A percentile compares a stretch with the other conserved stretches of the same genome.
Evolutionary conservation across 2,797 vertebrate species (phyloP).

Genomic region (Poecilia picta): DNA sequence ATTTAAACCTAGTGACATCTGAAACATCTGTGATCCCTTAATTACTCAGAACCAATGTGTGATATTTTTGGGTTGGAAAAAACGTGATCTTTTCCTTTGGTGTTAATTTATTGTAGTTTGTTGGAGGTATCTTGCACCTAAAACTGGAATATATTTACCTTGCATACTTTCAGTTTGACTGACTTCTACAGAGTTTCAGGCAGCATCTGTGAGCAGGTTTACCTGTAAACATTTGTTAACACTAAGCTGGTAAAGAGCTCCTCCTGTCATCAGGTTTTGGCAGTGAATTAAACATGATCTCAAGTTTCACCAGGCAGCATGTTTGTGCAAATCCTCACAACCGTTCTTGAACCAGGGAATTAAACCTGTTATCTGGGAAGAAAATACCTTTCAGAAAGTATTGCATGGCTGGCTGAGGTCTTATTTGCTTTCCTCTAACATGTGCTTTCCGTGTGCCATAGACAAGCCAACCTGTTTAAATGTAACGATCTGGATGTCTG

Average conservation of each 20-base stretch:
- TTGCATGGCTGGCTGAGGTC: constrained; percentile 48
- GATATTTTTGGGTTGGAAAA: background rate
- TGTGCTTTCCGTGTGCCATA: constrained; percentile 16
- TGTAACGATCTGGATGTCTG: constrained; percentile 56
- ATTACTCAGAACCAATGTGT: background rate
- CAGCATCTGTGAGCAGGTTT: background rate
- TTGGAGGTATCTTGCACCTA: background rate
- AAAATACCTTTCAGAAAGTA: constrained; percentile 5
- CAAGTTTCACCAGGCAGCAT: constrained; percentile 1
- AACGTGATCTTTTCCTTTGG: background rate
- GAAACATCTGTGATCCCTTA: background rate
- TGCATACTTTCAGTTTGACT: background rate
- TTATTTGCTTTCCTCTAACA: constrained; percentile 53
- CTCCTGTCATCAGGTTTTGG: background rate
- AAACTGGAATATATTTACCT: background rate
- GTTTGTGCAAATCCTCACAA: constrained; percentile 13
- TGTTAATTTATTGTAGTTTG: background rate
- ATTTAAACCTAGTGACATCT: background rate
- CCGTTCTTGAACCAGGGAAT: constrained; percentile 7
- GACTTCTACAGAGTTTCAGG: background rate
- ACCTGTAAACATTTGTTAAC: background rate
- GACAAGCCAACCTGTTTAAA: constrained; percentile 35
- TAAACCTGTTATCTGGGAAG: background rate
- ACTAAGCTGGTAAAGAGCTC: background rate
- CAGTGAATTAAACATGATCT: constrained; percentile 25